Base-by-base conservation (phyloP, 1,140 invertebrate species). In the Drosophila setifemur region DNA sequence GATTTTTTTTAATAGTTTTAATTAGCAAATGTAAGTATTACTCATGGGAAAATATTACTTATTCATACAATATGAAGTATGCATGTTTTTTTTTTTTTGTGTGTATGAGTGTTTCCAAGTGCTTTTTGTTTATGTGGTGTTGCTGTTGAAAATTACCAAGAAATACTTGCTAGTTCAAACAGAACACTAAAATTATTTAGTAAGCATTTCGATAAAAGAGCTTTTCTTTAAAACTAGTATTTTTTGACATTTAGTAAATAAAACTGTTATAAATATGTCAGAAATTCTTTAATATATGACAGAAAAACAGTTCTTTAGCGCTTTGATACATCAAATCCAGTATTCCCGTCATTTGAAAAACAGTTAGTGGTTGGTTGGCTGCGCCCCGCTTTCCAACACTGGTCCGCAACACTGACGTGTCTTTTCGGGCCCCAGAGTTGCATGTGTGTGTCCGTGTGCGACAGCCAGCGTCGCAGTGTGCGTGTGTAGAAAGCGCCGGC, bases 11-110 rank as follows among this genome's bases (percentile, higher is more conserved):
- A 19, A 52, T 73, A 85, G 39, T 48, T 57, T 73, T 57, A 85
- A 29, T 71, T 83, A 78, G 53, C 12, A 71, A 72, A 86, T 79
- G 79, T 85, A 86, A 85, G 79, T 85, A 71, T 26, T 8, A 25
- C 11, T 33, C 31, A 5, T 2, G 14, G 8, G 4, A 4, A 14
- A 19, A 12, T 6, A 12, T n/a, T 29, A n/a, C n/a, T 29, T 33
- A 33, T 33, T n/a, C 11, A 33, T 33, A 12, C 11, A 33, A 33
- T n/a, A n/a, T n/a, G n/a, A 33, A 1, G 31, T 9, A 4, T 33
- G 31, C 6, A 12, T 33, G 11, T 2, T 4, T 14, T 33, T 11
- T 14, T 33, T 33, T 33, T 33, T 33, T 33, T 33, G 3, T 12
- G 7, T 33, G 31, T 33, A n/a, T 7, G 5, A n/a, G n/a, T n/a